Base-by-base conservation (phyloP, 1,140 invertebrate species). In the Tetranychus urticae region DNA sequence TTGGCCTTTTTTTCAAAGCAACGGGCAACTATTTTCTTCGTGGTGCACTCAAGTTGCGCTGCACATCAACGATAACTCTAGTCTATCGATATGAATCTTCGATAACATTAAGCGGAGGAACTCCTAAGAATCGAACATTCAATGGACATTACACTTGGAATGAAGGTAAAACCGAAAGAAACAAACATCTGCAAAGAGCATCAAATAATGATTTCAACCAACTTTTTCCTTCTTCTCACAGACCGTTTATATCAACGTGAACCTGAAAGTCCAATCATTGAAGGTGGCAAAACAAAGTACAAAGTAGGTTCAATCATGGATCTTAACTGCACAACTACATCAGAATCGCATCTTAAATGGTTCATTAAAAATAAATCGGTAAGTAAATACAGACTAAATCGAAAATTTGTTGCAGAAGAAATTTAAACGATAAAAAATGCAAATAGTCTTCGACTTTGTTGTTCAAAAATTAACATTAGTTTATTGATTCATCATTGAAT, bases 261-360 rank as follows among this genome's bases (percentile, higher is more conserved):
- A 23, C 31, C 31, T n/a, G 55, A 56, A 56, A 56, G 80, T 33
- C 86, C 86, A 3, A 78, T 78, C 69, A 88, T 89, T 73, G 82
- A 78, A 39, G 84, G 85, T 3, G 81, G 84, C 65, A 79, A 84
- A 68, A 77, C 79, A 70, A 79, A 84, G 70, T 82, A 85, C 70
- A 79, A 83, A 71, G 81, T 80, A 66, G 85, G 85, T 46, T 84
- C 87, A 69, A 79, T 80, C 61, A 77, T 88, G 64, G 81, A 81
- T 69, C 72, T 88, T 62, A 88, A 87, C 73, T 88, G 86, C 70
- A 86, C 63, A 14, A 62, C 63, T 12, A 55, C 33, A 46, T 61
- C 58, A 3, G 62, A 63, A 2, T 64, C 67, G 33, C 59, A 65
- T 52, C 37, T 67, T 12, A 59, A 62, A 33, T 67, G 67, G 67